phyloP scores from a whole-genome alignment of 2,113 vertebrate species.

The Pluvianellus socialis region DNA sequence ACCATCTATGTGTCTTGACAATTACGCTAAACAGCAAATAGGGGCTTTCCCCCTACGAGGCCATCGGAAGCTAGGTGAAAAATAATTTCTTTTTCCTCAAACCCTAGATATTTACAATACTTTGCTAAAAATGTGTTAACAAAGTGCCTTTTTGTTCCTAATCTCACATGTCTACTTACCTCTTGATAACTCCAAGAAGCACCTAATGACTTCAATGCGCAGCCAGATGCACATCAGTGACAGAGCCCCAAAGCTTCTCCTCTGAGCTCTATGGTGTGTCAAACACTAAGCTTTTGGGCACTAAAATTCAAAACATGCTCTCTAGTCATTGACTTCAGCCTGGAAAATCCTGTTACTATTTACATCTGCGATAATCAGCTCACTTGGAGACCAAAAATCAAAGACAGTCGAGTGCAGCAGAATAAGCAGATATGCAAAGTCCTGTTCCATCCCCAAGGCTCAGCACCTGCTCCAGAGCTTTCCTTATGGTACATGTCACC shows the following conservation, averaged over 20 bases:
- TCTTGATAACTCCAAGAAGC: neutral
- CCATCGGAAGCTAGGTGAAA: neutral
- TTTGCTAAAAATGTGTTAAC: neutral
- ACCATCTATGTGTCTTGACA: accelerated
- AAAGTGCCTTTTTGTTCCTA: neutral
- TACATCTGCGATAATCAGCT: neutral
- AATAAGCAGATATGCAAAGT: neutral
- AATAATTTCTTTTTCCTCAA: neutral
- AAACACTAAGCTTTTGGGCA: neutral
- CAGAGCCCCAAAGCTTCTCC: neutral
- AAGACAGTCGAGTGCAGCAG: accelerated
- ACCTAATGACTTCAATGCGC: accelerated
- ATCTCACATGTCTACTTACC: neutral
- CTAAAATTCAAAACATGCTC: neutral
- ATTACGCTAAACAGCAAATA: neutral
- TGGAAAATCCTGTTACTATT: neutral
- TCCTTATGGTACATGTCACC: accelerated
- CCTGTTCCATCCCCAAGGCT: neutral
- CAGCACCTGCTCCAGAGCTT: neutral
- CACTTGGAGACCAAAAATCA: neutral
- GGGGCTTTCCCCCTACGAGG: neutral
- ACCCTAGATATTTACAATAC: neutral
- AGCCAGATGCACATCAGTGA: neutral
- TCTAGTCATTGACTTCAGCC: neutral
- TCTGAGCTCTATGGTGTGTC: accelerated